Base-by-base conservation (phyloP, 2,797 vertebrate species). In the Pagetopsis macropterus region DNA sequence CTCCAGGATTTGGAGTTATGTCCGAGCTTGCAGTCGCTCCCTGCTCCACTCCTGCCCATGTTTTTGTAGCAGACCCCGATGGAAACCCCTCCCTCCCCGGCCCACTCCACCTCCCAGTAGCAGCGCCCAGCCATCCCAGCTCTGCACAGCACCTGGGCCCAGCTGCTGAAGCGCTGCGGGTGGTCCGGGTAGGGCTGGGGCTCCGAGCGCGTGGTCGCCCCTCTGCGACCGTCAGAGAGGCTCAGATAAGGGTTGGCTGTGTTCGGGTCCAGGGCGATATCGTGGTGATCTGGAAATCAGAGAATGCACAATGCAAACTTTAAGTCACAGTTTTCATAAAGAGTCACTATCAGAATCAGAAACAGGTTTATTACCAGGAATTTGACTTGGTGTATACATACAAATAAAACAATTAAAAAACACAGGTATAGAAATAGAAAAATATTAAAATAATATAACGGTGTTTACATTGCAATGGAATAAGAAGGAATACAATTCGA, bases 61-160 rank as follows among this genome's bases (percentile, higher is more conserved):
- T 56, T 85, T 67, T 88, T 91, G 85, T 95, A 95, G 68, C 93
- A 92, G 16, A 93, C 63, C 0, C 93, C 91, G 0, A 95, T 54
- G 5, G 92, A 93, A 9, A 92, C 91, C 0, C 91, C 91, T 5
- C 88, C 83, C 0, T 45, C 77, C 1, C 93, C 94, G 0, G 71
- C 55, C 94, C 94, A 94, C 70, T 94, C 93, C 0, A 92, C 93
- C 84, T 95, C 95, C 94, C 94, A 95, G 87, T 95, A 95, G 75
- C 91, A 89, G 68, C 90, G 90, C 1, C 91, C 91, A 0, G 91
- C 90, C 82, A 92, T 83, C 3, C 90, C 92, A 0, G 92, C 89
- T 11, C 77, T 59, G 62, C 94, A 91, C 77, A 95, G 86, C 16
- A 94, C 93, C 87, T 95, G 94, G 17, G 93, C 91, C 94, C 94